Evolutionary conservation across 2,113 vertebrate genomes (phyloP), one percentile per base, ranked within the genome.

Genomic region (Equus quagga): DNA sequence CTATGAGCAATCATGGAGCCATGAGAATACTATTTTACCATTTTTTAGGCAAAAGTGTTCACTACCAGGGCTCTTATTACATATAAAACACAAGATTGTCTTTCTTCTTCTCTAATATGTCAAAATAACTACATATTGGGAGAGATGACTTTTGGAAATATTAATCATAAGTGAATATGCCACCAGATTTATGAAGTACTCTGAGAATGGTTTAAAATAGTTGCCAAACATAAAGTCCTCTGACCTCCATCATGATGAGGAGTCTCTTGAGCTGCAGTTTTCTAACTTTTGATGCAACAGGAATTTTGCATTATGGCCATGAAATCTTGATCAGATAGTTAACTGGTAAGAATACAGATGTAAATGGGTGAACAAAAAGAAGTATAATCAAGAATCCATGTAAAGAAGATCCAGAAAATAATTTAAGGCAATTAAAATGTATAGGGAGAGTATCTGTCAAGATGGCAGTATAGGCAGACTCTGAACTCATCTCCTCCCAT

Each of bases 151-250:
- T 88, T 91, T 46, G 13, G 33, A 89, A 95, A 93, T 85, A 56
- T 33, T 83, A 67, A 21, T 96, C 62, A 70, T 51, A 82, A 85
- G 11, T 60, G 21, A 95, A 89, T 83, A 11, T 64, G 8, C 21
- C 51, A 62, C 11, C 56, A 75, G 73, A 72, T 85, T 89, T 72
- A 73, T 46, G 31, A 49, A 93, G 33, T 10, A 62, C n/a, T 60
- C 31, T 79, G 49, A 41, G 36, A 89, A 62, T 67, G 8, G 17
- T 86, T 94, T 86, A 82, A 97, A 85, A 89, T 80, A 58, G 64
- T 58, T 85, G 14, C 6, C 60, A 92, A 56, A 44, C 12, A n/a
- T 65, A 70, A 94, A 86, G 3, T 94, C 7, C 18, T 79, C 28
- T 85, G 36, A 49, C 44, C 14, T 86, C 15, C 7, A 1, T 44